A percentile compares a stretch with the other conserved stretches of the same genome.
Evolutionary conservation across 1,140 invertebrate genomes (phyloP).

Genomic region (Pectinophora gossypiella): DNA sequence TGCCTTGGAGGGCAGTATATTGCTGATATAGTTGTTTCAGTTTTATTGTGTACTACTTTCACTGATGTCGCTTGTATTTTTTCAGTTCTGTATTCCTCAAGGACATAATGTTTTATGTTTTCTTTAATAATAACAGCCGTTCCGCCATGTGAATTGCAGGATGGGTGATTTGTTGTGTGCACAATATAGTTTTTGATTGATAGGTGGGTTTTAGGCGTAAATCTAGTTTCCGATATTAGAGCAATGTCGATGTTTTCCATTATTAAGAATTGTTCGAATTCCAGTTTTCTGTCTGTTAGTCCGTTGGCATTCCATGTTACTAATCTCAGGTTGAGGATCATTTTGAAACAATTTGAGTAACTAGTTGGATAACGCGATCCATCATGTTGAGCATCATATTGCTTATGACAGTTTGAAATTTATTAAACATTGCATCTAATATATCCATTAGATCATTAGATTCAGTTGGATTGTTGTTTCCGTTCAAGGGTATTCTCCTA

Average conservation of each 20-base stretch:
- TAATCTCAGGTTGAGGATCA: constrained; percentile 11
- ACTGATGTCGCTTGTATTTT: constrained; percentile 16
- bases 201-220: constrained; percentile 9
- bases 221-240: constrained; percentile 20
- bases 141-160: constrained; percentile 19
- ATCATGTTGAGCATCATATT: too few relatives aligned
- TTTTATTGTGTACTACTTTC: not conserved
- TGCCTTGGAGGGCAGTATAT: constrained; percentile 12
- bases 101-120: constrained; percentile 14
- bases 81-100: not conserved
- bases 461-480: too few relatives aligned
- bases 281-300: constrained; percentile 7
- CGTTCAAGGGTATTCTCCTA: too few relatives aligned
- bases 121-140: constrained; percentile 16
- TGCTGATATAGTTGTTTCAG: constrained; percentile 5
- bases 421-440: too few relatives aligned
- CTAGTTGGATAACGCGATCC: too few relatives aligned
- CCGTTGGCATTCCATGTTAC: constrained; percentile 19
- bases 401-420: too few relatives aligned
- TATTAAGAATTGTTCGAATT: constrained; percentile 14
- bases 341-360: too few relatives aligned
- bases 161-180: constrained; percentile 19
- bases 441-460: too few relatives aligned
- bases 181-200: constrained; percentile 12
- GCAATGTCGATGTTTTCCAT: constrained; percentile 17